Conservation (phyloP, 2,888 invertebrate genomes). For the Cheilosia urbana region DNA sequence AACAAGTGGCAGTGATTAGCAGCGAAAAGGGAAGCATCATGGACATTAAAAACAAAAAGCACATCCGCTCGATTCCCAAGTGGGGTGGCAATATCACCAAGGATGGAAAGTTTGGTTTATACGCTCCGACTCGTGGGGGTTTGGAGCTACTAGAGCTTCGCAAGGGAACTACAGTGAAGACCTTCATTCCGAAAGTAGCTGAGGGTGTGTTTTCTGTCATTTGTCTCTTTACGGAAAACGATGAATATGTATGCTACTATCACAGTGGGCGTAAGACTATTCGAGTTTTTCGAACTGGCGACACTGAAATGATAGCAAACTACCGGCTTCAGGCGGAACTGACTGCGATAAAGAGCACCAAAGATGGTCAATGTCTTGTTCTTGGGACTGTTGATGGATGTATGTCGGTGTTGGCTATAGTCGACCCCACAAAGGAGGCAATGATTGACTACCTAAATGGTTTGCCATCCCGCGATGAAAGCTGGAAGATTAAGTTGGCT, state of each 20-base stretch:
- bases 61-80: conserved; percentile 93
- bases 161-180: conserved; percentile 93
- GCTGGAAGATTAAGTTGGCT: conserved; percentile 89
- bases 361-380: conserved; percentile 91
- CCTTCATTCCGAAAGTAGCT: conserved; percentile 96
- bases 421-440: conserved; percentile 88
- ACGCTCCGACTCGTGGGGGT: conserved; percentile 96
- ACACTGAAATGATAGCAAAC: conserved; percentile 96
- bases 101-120: conserved; percentile 95
- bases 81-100: conserved; percentile 96
- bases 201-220: conserved; percentile 99
- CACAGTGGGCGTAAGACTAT: conserved; percentile 97
- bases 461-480: conserved; percentile 89
- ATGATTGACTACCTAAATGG: conserved; percentile 87
- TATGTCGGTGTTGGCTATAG: conserved; percentile 93
- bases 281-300: conserved; percentile 94
- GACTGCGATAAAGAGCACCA: conserved; percentile 91
- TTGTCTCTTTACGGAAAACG: conserved; percentile 96
- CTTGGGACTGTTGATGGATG: conserved; percentile 97
- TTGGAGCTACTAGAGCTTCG: conserved; percentile 96
- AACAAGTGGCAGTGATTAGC: conserved; percentile 94
- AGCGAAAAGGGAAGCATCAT: conserved; percentile 95
- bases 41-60: conserved; percentile 94
- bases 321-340: conserved; percentile 95
- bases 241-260: conserved; percentile 98